Conservation (phyloP, 2,797 vertebrate genomes). For the Myiothlypis chrysogaster region DNA sequence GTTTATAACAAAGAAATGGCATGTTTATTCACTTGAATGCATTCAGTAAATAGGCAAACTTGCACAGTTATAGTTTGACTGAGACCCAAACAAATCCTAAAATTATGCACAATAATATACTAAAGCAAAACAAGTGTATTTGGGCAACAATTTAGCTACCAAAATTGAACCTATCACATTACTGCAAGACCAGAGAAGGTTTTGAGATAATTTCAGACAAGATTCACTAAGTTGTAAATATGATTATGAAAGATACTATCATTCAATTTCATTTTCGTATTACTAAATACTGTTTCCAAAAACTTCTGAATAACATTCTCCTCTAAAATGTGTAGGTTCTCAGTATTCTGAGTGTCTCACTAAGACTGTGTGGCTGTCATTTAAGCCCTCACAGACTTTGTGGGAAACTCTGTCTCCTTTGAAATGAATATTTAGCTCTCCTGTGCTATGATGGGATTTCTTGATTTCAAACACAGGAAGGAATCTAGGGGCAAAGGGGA, state of each 20-base stretch:
- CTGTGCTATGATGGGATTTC: not conserved
- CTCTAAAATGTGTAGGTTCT: not conserved
- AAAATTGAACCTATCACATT: not conserved
- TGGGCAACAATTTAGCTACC: not conserved
- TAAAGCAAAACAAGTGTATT: not conserved
- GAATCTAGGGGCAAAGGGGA: not conserved
- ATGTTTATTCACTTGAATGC: not conserved
- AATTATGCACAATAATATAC: not conserved
- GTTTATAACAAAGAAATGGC: not conserved
- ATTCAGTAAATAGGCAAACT: not conserved
- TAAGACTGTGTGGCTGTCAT: not conserved
- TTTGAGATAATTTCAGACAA: not conserved
- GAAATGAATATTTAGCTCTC: not conserved
- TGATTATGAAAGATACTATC: not conserved
- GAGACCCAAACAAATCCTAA: not conserved
- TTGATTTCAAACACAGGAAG: slow-evolving; percentile 8
- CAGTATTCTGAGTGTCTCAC: not conserved
- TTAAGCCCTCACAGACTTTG: not conserved
- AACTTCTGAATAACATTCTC: not conserved
- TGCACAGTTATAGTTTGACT: not conserved
- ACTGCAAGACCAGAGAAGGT: not conserved
- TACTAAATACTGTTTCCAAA: not conserved
- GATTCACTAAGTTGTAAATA: not conserved
- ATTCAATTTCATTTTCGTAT: not conserved
- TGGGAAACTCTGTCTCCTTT: not conserved